Conservation (phyloP, 2,797 vertebrate species). For the Sebastes kiyomatsui region DNA sequence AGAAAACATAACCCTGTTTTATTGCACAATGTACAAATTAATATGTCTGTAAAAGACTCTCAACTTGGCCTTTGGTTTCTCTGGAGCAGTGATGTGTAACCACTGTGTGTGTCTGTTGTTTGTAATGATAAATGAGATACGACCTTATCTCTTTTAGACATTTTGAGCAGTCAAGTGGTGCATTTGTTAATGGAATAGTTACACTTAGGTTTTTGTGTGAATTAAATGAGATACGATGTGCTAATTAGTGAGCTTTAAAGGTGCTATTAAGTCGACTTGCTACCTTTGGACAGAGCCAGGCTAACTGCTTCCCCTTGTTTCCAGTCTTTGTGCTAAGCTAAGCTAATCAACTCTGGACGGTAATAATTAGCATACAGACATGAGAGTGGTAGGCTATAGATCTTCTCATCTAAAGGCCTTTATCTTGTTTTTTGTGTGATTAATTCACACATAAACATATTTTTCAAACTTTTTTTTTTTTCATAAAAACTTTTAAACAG, state of each 20-base stretch:
- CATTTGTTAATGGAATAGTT: neutral
- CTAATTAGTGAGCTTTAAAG: neutral
- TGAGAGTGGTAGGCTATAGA: neutral
- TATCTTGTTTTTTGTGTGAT: too few relatives aligned
- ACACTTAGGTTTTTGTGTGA: neutral
- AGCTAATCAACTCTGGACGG: neutral
- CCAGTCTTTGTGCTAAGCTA: neutral
- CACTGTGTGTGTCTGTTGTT: neutral
- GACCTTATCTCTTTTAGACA: neutral
- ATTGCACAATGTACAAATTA: constrained; percentile 17
- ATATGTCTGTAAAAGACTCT: constrained; percentile 13
- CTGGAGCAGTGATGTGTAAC: neutral
- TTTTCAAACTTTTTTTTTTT: too few relatives aligned
- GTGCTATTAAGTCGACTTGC: neutral
- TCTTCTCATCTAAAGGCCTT: neutral
- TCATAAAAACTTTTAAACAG: too few relatives aligned
- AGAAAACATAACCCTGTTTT: constrained; percentile 42
- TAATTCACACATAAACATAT: too few relatives aligned
- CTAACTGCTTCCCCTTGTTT: neutral
- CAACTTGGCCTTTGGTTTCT: neutral
- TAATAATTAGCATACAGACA: neutral
- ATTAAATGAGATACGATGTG: neutral
- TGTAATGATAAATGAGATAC: neutral
- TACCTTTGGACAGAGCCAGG: neutral
- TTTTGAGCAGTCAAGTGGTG: neutral